Base-by-base conservation (phyloP, 2,888 invertebrate genomes). In the Epistrophe eligans region DNA sequence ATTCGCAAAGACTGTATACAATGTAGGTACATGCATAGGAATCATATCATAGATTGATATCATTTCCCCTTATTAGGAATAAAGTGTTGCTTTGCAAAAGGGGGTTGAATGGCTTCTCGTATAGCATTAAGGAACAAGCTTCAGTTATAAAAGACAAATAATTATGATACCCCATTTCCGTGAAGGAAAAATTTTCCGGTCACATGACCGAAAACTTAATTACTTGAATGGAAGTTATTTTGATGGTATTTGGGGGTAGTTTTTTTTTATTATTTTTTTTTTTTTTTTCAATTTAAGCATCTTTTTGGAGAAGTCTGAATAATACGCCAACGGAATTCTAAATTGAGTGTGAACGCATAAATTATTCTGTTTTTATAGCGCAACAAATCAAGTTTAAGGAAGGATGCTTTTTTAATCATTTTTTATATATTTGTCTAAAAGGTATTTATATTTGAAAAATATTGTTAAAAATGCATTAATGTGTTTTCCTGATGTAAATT, bases 151-250 rank as follows among this genome's bases (percentile, higher is more conserved):
- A 88, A 85, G 83, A 79, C 88, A 88, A 88, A 88, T 88, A 88
- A 89, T 88, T 88, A 88, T 89, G 85, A 88, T 83, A 88, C 83
- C 83, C 71, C 82, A 74, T 85, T 77, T 79, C 79, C 48, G 73
- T 67, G 24, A 28, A 64, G 32, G 76, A 77, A 50, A 82, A 73
- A 82, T 88, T 89, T 88, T 88, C 84, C 88, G 89, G 88, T 87
- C 84, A 88, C 88, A 88, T 87, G 85, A 88, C 85, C 82, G 84
- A 85, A 84, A 88, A 89, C 88, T 88, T 88, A 88, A 89, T 89
- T 89, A 67, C 73, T 87, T 70, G 72, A 60, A 74, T 60, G 57
- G 73, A 60, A 77, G 73, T 76, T 80, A 71, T 60, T 57, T 57
- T 32, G 64, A 38, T n/a, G 7, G 52, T 62, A 32, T 45, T 32